Conservation (phyloP, 2,113 vertebrate genomes). For the Physeter macrocephalus region DNA sequence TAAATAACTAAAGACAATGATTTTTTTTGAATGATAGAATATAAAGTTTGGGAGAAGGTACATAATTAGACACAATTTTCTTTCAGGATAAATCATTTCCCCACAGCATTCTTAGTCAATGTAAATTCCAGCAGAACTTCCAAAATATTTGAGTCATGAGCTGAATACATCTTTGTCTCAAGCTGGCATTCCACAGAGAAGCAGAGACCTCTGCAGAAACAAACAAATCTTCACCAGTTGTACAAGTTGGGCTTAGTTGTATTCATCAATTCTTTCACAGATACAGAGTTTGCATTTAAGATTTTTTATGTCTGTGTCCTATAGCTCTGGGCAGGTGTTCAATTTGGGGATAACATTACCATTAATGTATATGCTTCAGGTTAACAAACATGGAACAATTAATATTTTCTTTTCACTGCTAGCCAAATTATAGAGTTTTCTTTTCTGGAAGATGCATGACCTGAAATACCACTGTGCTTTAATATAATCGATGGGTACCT, state of each 20-base stretch:
- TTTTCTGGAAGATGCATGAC: neutral
- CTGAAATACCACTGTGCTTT: neutral
- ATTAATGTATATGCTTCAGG: neutral
- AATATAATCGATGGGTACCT: neutral
- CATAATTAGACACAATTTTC: neutral
- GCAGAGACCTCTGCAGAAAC: neutral
- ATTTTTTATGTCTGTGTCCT: neutral
- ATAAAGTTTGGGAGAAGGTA: neutral
- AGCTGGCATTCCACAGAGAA: neutral
- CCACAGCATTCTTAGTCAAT: neutral
- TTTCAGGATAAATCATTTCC: neutral
- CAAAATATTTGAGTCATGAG: neutral
- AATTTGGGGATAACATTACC: neutral
- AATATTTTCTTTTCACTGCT: conserved; percentile 6
- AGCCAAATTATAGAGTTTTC: neutral
- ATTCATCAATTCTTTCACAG: neutral
- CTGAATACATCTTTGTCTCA: neutral
- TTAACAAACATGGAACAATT: neutral
- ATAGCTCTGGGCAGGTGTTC: neutral
- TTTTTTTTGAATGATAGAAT: neutral
- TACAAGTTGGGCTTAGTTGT: neutral
- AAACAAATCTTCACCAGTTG: neutral
- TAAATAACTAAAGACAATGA: neutral
- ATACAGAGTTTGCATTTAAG: neutral
- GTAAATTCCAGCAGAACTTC: neutral